A percentile compares a stretch with the other conserved stretches of the same genome.
Evolutionary conservation across 2,888 invertebrate species (phyloP).

Genomic region (Sphaeridia pumilis): DNA sequence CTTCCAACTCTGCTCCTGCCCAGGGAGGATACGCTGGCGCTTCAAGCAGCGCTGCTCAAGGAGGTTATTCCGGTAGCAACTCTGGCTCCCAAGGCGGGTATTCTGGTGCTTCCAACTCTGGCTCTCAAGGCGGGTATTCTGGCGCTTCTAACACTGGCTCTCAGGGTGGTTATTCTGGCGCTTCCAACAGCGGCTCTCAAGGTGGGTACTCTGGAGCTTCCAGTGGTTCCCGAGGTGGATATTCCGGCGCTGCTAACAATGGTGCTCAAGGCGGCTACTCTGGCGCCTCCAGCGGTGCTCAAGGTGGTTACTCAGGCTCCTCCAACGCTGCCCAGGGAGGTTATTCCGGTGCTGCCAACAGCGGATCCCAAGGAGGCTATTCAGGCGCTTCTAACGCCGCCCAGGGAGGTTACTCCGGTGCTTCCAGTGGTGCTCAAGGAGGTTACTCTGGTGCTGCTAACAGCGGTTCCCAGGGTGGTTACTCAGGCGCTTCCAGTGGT

Average conservation of each 20-base stretch:
- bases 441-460: neutral
- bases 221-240: conserved; percentile 4
- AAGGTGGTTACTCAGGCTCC: conserved; percentile 5
- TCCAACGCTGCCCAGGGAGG: neutral
- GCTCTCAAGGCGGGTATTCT: neutral
- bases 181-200: conserved; percentile 1
- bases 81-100: neutral
- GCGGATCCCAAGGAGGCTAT: neutral
- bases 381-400: neutral
- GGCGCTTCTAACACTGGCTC: conserved; percentile 4
- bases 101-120: neutral
- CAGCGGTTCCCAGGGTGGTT: conserved; percentile 1
- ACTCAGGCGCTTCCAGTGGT: conserved; percentile 3
- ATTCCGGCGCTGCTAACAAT: conserved; percentile 4
- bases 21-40: neutral
- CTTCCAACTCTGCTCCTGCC: neutral
- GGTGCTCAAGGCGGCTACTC: conserved; percentile 2
- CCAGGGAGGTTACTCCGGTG: conserved; percentile 11
- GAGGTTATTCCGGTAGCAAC: neutral
- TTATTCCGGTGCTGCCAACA: too few species aligned
- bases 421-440: too few species aligned
- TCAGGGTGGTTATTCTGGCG: conserved; percentile 1
- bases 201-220: conserved; percentile 11
- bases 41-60: too few species aligned
- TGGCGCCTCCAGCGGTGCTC: conserved; percentile 2